Evolutionary conservation across 2,797 vertebrate genomes (phyloP).

Genomic region (Ciconia nigra): DNA sequence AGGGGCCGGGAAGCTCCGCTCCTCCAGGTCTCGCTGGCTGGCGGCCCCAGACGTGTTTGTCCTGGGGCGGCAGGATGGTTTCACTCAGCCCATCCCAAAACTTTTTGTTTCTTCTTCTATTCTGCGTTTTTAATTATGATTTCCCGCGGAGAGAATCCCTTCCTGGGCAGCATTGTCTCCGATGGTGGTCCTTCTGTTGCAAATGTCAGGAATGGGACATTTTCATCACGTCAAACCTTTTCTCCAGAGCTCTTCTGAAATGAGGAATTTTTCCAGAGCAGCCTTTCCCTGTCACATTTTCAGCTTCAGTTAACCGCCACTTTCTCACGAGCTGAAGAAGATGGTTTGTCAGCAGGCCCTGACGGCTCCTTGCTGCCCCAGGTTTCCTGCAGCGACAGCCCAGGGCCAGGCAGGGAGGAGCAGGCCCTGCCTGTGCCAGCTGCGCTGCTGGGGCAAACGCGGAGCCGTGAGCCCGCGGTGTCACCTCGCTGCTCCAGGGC

Average conservation of each 20-base stretch:
- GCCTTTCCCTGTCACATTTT: not conserved
- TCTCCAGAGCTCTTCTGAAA: not conserved
- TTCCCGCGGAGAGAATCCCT: not conserved
- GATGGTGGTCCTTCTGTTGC: not conserved
- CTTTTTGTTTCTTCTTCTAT: not conserved
- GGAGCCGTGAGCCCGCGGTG: accelerated
- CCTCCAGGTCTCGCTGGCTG: not conserved
- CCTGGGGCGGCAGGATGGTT: not conserved
- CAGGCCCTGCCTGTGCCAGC: not conserved
- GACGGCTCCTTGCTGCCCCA: not conserved
- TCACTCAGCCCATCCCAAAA: not conserved
- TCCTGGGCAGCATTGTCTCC: not conserved
- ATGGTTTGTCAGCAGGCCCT: not conserved
- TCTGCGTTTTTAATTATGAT: not conserved
- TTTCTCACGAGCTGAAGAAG: not conserved
- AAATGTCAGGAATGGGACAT: not conserved
- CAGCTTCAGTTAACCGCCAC: not conserved
- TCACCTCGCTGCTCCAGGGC: not conserved
- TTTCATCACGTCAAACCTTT: not conserved
- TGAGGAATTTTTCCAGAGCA: not conserved
- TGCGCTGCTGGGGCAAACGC: not conserved
- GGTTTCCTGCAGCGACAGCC: not conserved
- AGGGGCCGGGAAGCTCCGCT: not conserved
- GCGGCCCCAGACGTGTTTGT: not conserved
- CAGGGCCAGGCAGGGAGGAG: not conserved